Base-by-base conservation (phyloP, 2,888 invertebrate genomes). In the Alloscopus bannaensis region DNA sequence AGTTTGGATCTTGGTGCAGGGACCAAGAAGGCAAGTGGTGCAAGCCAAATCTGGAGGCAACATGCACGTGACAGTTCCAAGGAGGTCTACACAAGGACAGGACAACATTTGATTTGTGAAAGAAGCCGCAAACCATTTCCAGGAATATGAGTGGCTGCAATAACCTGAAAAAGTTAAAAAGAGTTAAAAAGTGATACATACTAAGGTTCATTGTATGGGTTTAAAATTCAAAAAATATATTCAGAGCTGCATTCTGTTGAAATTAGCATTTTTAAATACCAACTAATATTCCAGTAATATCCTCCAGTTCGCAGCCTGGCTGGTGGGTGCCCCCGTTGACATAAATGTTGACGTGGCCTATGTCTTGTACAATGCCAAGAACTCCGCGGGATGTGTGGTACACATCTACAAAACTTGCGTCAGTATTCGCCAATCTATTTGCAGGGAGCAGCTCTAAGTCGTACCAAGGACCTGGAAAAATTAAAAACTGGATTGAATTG, bases 311-410 rank as follows among this genome's bases (percentile, higher is more conserved):
- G 24, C 64, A 50, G 2, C 47, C 77, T 2, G 77, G 70, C 57
- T 70, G 70, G 29, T 52, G 64, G n/a, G 50, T 42, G 11, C 75
- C 75, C 13, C 75, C 75, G 36, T 75, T 75, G 1, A 75, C 42
- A 36, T 59, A 75, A 0, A 75, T 68, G 26, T 75, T 75, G 11
- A 75, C 52, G 59, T 60, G 20, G 22, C 66, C 75, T 2, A 64
- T 42, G 66, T 75, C 66, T n/a, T 24, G 20, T 1, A 45, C 24
- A n/a, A 52, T 64, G 20, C 75, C 75, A 8, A 75, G 36, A 22
- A 22, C 31, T 22, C 75, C 75, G 29, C 57, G n/a, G 26, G 66
- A 66, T 0, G 75, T 59, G 20, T 75, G 66, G 28, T 75, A 75
- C 40, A 68, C 59, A 20, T 75, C 75, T 0, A 75, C 75, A 59